These are phyloP conservation scores for Drosophila novamexicana DNA, from an alignment of 1,140 invertebrate species.

Conservation along the genomic window DNA sequence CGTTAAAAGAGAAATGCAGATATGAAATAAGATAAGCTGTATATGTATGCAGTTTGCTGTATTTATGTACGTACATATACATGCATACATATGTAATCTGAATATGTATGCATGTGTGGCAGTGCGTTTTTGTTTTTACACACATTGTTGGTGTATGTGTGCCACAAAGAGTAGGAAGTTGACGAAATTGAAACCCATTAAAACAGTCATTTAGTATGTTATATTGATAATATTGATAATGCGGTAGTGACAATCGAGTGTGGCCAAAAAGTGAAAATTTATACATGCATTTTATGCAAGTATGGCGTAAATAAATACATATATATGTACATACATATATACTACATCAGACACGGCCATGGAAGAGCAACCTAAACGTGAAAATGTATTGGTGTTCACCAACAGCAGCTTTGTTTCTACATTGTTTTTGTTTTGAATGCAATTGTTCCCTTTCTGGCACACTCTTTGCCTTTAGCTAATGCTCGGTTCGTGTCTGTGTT, in stretches of 20 bases:
- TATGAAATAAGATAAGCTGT: constrained; percentile 52
- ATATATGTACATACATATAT: constrained; percentile 19
- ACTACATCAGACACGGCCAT: constrained; percentile 40
- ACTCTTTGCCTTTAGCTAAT: constrained; percentile 21
- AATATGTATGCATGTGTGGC: constrained; percentile 46
- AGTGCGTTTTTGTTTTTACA: constrained; percentile 50
- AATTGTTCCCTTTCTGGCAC: constrained; percentile 44
- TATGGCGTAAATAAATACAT: constrained; percentile 32
- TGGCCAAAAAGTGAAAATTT: constrained; percentile 28
- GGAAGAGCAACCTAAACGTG: constrained; percentile 28
- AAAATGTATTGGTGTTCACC: constrained; percentile 38
- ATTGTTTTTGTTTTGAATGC: constrained; percentile 54
- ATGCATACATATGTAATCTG: constrained; percentile 39
- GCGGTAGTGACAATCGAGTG: neutral
- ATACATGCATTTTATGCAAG: constrained; percentile 20
- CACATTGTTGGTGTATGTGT: constrained; percentile 16
- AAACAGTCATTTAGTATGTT: neutral
- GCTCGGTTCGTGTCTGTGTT: constrained; percentile 24
- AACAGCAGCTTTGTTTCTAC: constrained; percentile 48
- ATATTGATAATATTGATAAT: constrained; percentile 6
- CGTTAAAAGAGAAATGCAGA: constrained; percentile 32
- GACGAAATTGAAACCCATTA: constrained; percentile 35
- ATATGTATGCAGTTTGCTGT: constrained; percentile 52
- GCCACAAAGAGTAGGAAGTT: constrained; percentile 51
- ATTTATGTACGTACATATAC: constrained; percentile 50